Base-by-base conservation (phyloP, 2,797 vertebrate species). In the Diplodus sargus region DNA sequence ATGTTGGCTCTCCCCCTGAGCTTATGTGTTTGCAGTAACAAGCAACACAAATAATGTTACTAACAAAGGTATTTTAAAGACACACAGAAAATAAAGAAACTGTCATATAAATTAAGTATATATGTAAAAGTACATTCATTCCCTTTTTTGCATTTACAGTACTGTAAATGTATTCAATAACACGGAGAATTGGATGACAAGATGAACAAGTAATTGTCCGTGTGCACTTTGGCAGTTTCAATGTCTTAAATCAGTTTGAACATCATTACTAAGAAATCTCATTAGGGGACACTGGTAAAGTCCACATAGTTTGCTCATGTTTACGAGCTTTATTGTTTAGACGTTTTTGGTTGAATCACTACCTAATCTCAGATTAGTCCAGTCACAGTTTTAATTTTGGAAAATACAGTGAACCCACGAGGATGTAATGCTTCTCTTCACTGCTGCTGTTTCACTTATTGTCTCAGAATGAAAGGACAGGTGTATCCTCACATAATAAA, bases 381-480 rank as follows among this genome's bases (percentile, higher is more conserved):
- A 47, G 23, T 51, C 1, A 53, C 39, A 14, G 7, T 54, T 51
- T 30, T 39, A 34, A 67, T 75, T 49, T 51, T 25, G 23, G 48
- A 34, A 78, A 51, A 52, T 9, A 56, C 2, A 62, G 12, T 11
- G 23, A 74, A 25, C 12, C 39, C 8, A 7, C 10, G 8, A 34
- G 34, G 34, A 22, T 53, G 22, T 23, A 52, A 67, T 43, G 13
- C 61, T 43, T 54, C 23, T 17, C 18, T 17, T 76, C 62, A 68
- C 17, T 51, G 34, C 54, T 61, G 20, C 28, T 79, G 22, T 39
- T 84, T 68, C 45, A 23, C 18, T 58, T 47, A 52, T 62, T 22
- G 51, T 75, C 54, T 80, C 16, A 63, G 66, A 58, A 57, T 89
- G 79, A 82, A 57, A 49, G 74, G 70, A 79, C 60, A 81, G 61